Evolutionary conservation across 2,888 invertebrate genomes (phyloP), one percentile per base, ranked within the genome.

Genomic region (Aethes cnicana): DNA sequence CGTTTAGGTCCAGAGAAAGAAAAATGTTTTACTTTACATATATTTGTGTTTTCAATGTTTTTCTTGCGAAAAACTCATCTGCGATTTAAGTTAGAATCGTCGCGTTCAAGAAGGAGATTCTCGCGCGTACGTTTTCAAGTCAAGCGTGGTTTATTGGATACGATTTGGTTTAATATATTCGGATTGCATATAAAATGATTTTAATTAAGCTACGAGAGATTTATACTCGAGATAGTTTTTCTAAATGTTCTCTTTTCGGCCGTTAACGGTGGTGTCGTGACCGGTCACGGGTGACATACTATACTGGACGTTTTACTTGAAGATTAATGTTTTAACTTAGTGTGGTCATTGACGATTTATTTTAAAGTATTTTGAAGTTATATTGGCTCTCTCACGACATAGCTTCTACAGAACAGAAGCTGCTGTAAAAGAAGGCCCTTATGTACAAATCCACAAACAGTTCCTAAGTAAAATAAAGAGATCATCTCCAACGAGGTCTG

Each of bases 131-230:
- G 68, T 79, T 74, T 69, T 48, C 54, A 54, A 9, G 55, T 50
- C 59, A 49, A 62, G 56, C 65, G 82, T 82, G 78, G 73, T 77
- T 80, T 84, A 84, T 83, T 77, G 78, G 72, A 69, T 58, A 66
- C 69, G 64, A 69, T 68, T 67, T 63, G 65, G 67, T 57, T 69
- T 84, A 84, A 86, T 84, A 59, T 84, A 85, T 86, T 83, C 84
- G 70, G 78, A 83, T 78, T 77, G 77, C 77, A 77, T 77, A 81
- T 84, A 78, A 83, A 84, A 84, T 80, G 72, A 72, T 80, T 81
- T 79, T 84, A 85, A 85, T 86, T 77, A 84, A 81, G 75, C 72
- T 66, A 63, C 68, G 68, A 67, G 66, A 71, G 70, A 76, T 78
- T 76, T 74, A 77, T 77, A 71, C 66, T 62, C 63, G 53, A 68